Conservation (phyloP, 2,797 vertebrate species). For the Dryobates pubescens region DNA sequence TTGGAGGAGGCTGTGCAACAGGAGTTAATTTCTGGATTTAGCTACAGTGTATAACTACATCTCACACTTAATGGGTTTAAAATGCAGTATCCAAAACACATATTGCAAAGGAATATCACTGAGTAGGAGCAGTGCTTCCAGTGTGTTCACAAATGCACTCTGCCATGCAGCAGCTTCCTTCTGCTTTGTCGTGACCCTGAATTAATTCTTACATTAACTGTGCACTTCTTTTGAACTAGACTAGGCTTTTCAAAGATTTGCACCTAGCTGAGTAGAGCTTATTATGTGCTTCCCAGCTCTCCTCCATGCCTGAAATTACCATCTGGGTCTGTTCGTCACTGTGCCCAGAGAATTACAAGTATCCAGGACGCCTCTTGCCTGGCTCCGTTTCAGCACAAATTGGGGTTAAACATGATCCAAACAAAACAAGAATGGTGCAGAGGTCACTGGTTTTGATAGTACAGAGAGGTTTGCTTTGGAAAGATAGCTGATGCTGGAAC, state of each 20-base stretch:
- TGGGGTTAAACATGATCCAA: not conserved
- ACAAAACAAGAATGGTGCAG: not conserved
- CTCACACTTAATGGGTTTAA: constrained; percentile 21
- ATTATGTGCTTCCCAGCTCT: not conserved
- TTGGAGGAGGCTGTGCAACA: not conserved
- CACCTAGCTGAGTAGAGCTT: not conserved
- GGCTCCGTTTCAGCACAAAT: not conserved
- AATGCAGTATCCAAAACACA: not conserved
- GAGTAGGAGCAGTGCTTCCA: not conserved
- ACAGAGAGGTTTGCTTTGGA: not conserved
- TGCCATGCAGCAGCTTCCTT: not conserved
- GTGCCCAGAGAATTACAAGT: not conserved
- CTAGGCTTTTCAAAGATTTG: constrained; percentile 6
- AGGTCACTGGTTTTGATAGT: not conserved
- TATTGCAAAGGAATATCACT: not conserved
- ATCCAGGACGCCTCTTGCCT: not conserved
- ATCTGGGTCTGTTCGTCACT: not conserved
- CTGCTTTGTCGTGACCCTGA: not conserved
- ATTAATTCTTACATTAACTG: constrained; percentile 19
- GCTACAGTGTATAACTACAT: not conserved
- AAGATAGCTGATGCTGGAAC: not conserved
- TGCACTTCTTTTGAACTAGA: not conserved
- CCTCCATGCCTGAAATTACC: constrained; percentile 10
- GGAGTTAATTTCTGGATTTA: constrained; percentile 26
- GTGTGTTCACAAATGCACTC: not conserved